These are phyloP conservation scores for Microchrysa polita DNA, from an alignment of 2,888 invertebrate species.

Conservation along the genomic window DNA sequence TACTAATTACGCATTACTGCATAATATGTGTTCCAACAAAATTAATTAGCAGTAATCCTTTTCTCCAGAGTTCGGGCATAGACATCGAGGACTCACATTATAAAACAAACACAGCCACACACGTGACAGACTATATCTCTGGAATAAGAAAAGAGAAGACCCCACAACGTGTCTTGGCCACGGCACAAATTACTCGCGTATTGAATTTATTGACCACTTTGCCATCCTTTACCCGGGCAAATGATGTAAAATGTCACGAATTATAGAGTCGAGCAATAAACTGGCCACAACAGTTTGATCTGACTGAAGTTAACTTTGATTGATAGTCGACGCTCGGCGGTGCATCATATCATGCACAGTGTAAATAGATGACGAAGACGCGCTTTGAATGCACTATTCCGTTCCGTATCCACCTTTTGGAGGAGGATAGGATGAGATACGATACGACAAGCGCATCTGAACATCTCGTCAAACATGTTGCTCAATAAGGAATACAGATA, in stretches of 20 bases:
- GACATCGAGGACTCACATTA: too few relatives aligned
- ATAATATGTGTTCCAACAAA: too few relatives aligned
- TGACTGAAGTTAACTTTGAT: constrained; percentile 33
- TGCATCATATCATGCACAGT: constrained; percentile 31
- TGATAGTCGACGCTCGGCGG: constrained; percentile 22
- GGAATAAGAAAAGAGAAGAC: too few relatives aligned
- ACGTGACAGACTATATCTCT: constrained; percentile 40
- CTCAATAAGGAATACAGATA: too few relatives aligned
- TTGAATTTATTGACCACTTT: constrained; percentile 43
- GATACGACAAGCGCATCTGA: not conserved
- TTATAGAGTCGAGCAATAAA: constrained; percentile 32
- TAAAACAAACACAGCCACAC: not conserved
- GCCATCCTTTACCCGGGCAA: constrained; percentile 36
- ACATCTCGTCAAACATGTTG: not conserved
- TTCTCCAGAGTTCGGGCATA: too few relatives aligned
- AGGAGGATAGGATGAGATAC: not conserved
- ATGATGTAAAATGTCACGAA: constrained; percentile 45
- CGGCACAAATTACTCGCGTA: constrained; percentile 41
- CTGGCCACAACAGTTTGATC: constrained; percentile 15
- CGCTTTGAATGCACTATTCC: not conserved
- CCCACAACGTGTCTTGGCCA: constrained; percentile 34
- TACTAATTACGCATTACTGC: too few relatives aligned
- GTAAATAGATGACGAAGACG: not conserved
- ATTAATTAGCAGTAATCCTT: too few relatives aligned
- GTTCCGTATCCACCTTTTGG: too few relatives aligned